Base-by-base conservation (phyloP, 2,113 vertebrate species). In the Cygnus buccinator region DNA sequence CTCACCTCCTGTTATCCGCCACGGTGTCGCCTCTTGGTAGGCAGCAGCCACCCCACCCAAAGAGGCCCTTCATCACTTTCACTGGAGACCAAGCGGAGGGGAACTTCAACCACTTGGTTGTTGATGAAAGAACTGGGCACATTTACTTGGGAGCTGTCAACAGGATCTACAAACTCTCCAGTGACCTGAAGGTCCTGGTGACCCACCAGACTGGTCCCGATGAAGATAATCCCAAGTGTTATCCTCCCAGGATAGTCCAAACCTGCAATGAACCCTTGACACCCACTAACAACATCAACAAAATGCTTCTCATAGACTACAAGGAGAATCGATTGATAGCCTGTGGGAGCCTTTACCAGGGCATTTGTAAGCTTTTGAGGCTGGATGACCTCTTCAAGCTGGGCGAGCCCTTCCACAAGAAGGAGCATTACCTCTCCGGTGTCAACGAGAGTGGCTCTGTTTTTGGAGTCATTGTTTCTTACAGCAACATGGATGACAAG, bases 271-370 rank as follows among this genome's bases (percentile, higher is more conserved):
- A 99, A 90, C 99, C 98, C 9, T 97, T 99, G 87, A 98, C 98
- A 0, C 98, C 98, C 93, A 99, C 99, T 86, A 99, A 99, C 98
- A 99, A 99, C 39, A 98, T 99, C 90, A 99, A 99, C 97, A 99
- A 99, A 97, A 99, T 99, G 99, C 98, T 99, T 78, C 98, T 99
- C 81, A 99, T 99, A 95, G 99, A 99, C 98, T 99, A 99, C 92
- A 98, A 99, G 81, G 99, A 99, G 97, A 99, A 99, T 84, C 97
- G 99, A 61, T 97, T 99, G 94, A 98, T 99, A 44, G 99, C 99
- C 4, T 99, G 99, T 19, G 99, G 99, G 54, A 99, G 99, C 85
- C 98, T 99, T 37, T 99, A 99, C 95, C 99, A 99, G 97, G 99
- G 99, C 52, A 99, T 99, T 94, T 99, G 99, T 94, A 99, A 99